Evolutionary conservation across 2,113 vertebrate genomes (phyloP), one percentile per base, ranked within the genome.

Genomic region (Saimiri boliviensis): DNA sequence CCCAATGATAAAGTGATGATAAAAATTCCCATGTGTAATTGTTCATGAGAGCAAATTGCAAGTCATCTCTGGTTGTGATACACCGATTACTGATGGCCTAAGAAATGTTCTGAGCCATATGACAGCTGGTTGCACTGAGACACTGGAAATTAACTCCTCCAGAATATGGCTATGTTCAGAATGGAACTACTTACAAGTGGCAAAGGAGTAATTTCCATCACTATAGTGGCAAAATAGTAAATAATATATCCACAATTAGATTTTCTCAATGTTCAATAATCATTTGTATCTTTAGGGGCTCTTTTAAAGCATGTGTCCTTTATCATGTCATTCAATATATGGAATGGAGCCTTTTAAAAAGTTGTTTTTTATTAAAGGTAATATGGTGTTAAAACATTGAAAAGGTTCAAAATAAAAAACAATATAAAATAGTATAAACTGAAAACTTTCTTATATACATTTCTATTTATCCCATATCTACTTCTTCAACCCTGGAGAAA

Each of bases 1-100:
- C 21, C 54, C 52, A 94, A 63, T 92, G 84, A 66, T 92, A 80
- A 77, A 70, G 42, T 60, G 88, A 77, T 82, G 89, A 74, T 79
- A 87, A 74, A 96, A 93, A 91, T 70, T 4, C 1, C 5, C 11
- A 35, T 66, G 56, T 16, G 9, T 17, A 60, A 83, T 37, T 91
- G 70, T 79, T 10, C 66, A 54, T 10, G 14, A 54, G 12, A 63
- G 25, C 56, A 91, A 86, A 87, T 21, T 88, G 35, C 16, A 93
- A 94, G 19, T n/a, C 71, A 73, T 68, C 19, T 79, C 58, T 82
- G 35, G 17, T 37, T 71, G 27, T 32, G 45, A 25, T 77, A 30
- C 37, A 88, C 77, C 49, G 37, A 58, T 56, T 80, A 81, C 19
- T 58, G 66, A 83, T 88, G 30, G 20, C 0, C n/a, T 80, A 70